Evolutionary conservation across 2,888 invertebrate species (phyloP).

Genomic region (Metalampra italica): DNA sequence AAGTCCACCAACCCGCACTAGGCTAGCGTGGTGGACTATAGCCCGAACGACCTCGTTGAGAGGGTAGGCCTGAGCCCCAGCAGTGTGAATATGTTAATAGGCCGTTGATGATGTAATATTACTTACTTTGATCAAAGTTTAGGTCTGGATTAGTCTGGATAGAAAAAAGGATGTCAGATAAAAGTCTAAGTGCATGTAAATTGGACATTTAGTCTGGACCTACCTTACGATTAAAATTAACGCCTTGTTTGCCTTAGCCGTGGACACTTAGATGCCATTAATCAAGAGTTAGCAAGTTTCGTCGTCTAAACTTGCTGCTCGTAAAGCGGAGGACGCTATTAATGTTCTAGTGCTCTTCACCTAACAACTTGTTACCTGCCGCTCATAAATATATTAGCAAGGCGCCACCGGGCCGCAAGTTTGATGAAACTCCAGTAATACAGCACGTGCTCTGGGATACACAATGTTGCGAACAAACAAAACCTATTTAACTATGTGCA

Average conservation of each 20-base stretch:
- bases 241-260: conserved; percentile 1
- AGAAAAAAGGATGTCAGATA: too few species aligned
- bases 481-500: conserved; percentile 1
- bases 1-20: too few species aligned
- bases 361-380: conserved; percentile 27
- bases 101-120: too few species aligned
- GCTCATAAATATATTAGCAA: conserved; percentile 16
- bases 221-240: not conserved
- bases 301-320: conserved; percentile 9
- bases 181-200: too few species aligned
- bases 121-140: too few species aligned
- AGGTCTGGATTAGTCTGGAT: too few species aligned
- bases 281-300: conserved; percentile 13
- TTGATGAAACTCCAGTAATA: conserved; percentile 7
- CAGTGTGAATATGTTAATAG: too few species aligned
- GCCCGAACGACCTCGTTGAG: too few species aligned
- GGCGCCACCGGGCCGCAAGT: conserved; percentile 4
- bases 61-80: too few species aligned
- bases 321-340: conserved; percentile 15
- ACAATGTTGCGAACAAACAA: conserved; percentile 1
- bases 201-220: too few species aligned
- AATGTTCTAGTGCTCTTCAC: conserved; percentile 18
- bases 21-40: too few species aligned
- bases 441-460: conserved; percentile 1
- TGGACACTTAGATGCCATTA: conserved; percentile 12